Evolutionary conservation across 2,888 invertebrate genomes (phyloP), one percentile per base, ranked within the genome.

Genomic region (Lepetodrilus schrolli): DNA sequence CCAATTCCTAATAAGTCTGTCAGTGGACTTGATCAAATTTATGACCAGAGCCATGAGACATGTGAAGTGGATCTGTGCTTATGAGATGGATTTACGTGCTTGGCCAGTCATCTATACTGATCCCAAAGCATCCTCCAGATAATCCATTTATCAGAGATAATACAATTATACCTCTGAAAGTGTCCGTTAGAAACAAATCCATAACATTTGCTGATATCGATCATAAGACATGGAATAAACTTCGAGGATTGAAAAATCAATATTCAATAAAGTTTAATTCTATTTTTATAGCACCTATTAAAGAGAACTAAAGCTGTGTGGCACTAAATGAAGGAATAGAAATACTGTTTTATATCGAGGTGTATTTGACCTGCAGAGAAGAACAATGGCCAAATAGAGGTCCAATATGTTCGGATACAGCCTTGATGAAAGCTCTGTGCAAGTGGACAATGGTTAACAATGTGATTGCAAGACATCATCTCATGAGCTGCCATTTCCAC

Each of bases 161-260:
- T 58, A 58, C 58, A 58, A 58, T 30, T 30, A 30, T 30, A n/a
- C 3, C 5, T 7, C 26, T 58, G 13, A 34, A 58, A 58, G 58
- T 58, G 58, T 58, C 26, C 26, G 58, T 58, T 58, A 58, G 17
- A 30, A 58, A 58, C 34, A 30, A 58, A 58, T 58, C 58, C 13
- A 43, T 43, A 43, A 43, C 17, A 13, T 43, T 17, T 17, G 17
- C 13, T 43, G 43, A 43, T 13, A 17, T 43, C 43, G n/a, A 43
- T 17, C 13, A 17, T 43, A 10, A 4, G 10, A n/a, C n/a, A n/a
- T n/a, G n/a, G n/a, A n/a, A n/a, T n/a, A n/a, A n/a, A n/a, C n/a
- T n/a, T n/a, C n/a, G n/a, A n/a, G n/a, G n/a, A 30, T 58, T 58
- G 58, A 10, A n/a, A 58, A 58, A 34, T 58, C 58, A 58, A 58